Percentiles rank a stretch among this genome's conserved stretches.
Evolutionary conservation across 2,797 vertebrate genomes (phyloP).

Genomic region (Morus bassanus): DNA sequence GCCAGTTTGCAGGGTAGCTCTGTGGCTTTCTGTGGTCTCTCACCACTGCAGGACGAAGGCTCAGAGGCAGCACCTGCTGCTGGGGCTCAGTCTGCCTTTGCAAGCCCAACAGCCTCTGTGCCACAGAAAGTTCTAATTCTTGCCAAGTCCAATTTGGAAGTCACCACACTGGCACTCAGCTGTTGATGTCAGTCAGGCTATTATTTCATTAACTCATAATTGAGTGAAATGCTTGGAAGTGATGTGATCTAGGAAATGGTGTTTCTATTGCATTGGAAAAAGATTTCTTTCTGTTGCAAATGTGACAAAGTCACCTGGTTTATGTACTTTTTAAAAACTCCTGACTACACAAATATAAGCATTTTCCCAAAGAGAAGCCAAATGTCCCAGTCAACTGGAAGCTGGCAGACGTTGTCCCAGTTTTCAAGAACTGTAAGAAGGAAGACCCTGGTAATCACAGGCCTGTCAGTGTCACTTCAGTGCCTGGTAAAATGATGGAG

Average conservation of each 20-base stretch:
- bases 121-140: background rate
- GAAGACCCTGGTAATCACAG: too few relatives aligned
- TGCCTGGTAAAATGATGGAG: too few relatives aligned
- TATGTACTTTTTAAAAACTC: background rate
- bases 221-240: background rate
- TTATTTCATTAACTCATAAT: background rate
- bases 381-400: too few relatives aligned
- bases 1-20: background rate
- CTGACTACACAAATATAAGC: background rate
- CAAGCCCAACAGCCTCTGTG: background rate
- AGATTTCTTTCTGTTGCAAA: background rate
- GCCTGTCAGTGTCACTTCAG: too few relatives aligned
- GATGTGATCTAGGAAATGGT: background rate
- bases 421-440: too few relatives aligned
- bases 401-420: too few relatives aligned
- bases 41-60: accelerated
- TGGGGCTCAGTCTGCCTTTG: background rate
- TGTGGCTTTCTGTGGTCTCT: background rate
- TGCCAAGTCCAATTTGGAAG: background rate
- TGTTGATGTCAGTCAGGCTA: background rate
- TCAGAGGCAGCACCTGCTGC: background rate
- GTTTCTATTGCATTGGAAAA: background rate
- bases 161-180: background rate
- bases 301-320: background rate
- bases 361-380: background rate